Percentiles rank a stretch among this genome's conserved stretches.
Evolutionary conservation across 2,113 vertebrate species (phyloP).

Genomic region (Embiotoca jacksoni): DNA sequence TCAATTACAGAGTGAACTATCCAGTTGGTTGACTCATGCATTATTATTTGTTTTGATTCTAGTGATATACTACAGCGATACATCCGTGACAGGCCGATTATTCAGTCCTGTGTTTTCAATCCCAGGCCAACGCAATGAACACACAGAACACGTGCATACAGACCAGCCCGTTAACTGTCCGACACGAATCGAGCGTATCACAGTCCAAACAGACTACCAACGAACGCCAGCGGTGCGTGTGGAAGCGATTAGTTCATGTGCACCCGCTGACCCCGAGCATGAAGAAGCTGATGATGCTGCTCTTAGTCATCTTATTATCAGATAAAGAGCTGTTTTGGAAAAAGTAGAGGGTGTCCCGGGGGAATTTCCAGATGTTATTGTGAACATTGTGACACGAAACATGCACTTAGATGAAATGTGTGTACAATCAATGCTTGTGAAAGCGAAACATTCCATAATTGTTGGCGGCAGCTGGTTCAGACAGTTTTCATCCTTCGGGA

Average conservation of each 20-base stretch:
- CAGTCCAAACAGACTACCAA: conserved; percentile 2
- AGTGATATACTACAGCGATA: no score
- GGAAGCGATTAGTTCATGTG: conserved; percentile 35
- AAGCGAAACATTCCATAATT: conserved; percentile 20
- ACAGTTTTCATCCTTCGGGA: conserved; percentile 29
- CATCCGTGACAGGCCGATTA: no score
- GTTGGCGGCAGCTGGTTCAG: conserved; percentile 41
- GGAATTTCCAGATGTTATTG: conserved; percentile 59
- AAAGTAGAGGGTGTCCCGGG: conserved; percentile 3
- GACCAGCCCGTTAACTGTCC: conserved; percentile 25
- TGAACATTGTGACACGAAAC: conserved; percentile 19
- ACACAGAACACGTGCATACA: conserved; percentile 7
- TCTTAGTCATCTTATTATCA: conserved; percentile 60
- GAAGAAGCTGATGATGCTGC: conserved; percentile 46
- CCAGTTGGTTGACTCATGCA: conserved; percentile 2
- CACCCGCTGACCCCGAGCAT: conserved; percentile 46
- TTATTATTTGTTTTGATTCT: conserved; percentile 1
- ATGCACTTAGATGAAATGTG: conserved; percentile 28
- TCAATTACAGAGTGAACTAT: background rate
- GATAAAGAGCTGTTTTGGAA: conserved; percentile 40
- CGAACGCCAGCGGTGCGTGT: background rate
- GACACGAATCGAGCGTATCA: background rate
- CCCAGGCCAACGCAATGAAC: conserved; percentile 9
- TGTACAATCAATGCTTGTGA: background rate
- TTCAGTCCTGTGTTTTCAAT: background rate